phyloP scores from a whole-genome alignment of 2,888 invertebrate species.

The Eilema griseolum region DNA sequence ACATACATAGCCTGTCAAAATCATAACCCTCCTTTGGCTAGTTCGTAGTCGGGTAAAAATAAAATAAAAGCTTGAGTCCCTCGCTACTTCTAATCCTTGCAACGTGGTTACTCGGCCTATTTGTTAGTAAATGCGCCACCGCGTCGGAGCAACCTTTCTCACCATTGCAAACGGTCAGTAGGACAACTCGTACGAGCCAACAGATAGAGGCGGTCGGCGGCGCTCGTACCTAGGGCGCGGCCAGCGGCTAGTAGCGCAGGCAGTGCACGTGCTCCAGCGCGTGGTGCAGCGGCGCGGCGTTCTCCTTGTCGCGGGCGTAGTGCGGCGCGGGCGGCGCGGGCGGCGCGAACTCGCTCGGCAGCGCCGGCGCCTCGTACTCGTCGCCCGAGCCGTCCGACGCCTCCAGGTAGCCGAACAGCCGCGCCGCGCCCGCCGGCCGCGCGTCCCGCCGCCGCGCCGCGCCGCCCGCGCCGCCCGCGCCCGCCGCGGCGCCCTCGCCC shows the following conservation, averaged over 20 bases:
- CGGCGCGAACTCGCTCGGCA: constrained; percentile 63
- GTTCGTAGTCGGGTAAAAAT: too few relatives aligned
- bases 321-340: constrained; percentile 32
- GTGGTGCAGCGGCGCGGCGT: constrained; percentile 63
- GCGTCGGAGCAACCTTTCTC: too few relatives aligned
- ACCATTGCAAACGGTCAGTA: too few relatives aligned
- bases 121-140: too few relatives aligned
- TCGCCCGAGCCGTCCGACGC: constrained; percentile 90
- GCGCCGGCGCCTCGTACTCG: constrained; percentile 75
- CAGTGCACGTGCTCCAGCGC: constrained; percentile 80
- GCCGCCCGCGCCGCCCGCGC: constrained; percentile 57
- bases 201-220: too few relatives aligned
- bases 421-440: constrained; percentile 87
- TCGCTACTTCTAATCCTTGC: too few relatives aligned
- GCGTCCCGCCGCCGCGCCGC: constrained; percentile 60
- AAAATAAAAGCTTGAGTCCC: too few relatives aligned
- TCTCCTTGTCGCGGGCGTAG: constrained; percentile 38
- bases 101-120: too few relatives aligned
- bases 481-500: constrained; percentile 27
- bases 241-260: constrained; percentile 70
- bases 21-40: too few relatives aligned
- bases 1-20: too few relatives aligned
- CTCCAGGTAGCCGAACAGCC: constrained; percentile 91
- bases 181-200: too few relatives aligned
- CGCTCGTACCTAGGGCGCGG: too few relatives aligned